A percentile compares a stretch with the other conserved stretches of the same genome.
phyloP scores from a whole-genome alignment of 2,888 invertebrate species.

The Resseliella maxima region DNA sequence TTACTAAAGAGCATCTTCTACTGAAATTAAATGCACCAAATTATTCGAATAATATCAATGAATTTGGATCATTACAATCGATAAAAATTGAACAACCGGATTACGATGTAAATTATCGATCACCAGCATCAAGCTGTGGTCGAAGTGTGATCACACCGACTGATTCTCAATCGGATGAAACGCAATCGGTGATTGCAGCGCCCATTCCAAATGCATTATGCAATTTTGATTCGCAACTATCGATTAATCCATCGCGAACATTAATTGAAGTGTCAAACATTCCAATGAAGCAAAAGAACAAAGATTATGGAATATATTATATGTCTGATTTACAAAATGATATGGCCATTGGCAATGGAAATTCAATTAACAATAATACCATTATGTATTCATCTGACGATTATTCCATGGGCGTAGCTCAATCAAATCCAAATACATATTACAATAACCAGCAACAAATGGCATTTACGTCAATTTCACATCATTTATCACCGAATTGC shows the following conservation, averaged over 20 bases:
- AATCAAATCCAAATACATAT: not conserved
- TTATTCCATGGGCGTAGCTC: slow-evolving; percentile 12
- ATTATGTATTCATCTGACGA: slow-evolving; percentile 1
- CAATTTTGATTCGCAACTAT: slow-evolving; percentile 30
- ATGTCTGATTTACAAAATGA: not conserved
- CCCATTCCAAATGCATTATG: slow-evolving; percentile 20
- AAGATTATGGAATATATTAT: not conserved
- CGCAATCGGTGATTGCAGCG: not conserved
- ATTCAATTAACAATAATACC: slow-evolving; percentile 6
- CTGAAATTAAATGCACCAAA: not conserved
- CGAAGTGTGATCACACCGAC: slow-evolving; percentile 45
- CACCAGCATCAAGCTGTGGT: slow-evolving; percentile 31
- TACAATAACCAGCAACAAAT: not conserved
- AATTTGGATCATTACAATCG: not conserved
- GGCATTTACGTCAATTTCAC: not conserved
- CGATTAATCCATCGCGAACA: not conserved
- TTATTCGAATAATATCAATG: not conserved
- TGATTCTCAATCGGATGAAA: slow-evolving; percentile 49
- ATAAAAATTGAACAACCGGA: slow-evolving; percentile 53
- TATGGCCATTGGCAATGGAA: not conserved
- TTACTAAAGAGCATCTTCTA: not conserved
- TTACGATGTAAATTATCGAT: slow-evolving; percentile 35
- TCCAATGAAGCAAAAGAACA: not conserved
- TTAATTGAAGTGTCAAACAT: not conserved
- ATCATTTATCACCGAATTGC: slow-evolving; percentile 7